A percentile compares a stretch with the other conserved stretches of the same genome.
Conservation (phyloP, 2,113 vertebrate species). For the Hypomesus transpacificus region DNA sequence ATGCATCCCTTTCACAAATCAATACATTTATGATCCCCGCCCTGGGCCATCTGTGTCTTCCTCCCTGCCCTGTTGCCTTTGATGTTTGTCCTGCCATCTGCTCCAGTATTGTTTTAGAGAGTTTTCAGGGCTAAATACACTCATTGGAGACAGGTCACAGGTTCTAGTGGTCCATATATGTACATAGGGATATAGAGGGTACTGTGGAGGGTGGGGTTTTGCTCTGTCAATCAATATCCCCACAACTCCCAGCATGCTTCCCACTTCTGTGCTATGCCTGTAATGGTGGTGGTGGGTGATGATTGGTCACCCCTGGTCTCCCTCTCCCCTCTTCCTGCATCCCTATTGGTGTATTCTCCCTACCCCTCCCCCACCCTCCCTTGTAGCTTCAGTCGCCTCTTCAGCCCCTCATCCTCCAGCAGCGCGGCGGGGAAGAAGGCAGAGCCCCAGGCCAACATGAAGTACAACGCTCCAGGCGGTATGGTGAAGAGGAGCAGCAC, state of each 20-base stretch:
- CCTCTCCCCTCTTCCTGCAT: constrained; percentile 33
- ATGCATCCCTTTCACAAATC: constrained; percentile 24
- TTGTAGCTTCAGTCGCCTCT: constrained; percentile 93
- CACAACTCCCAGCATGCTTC: constrained; percentile 56
- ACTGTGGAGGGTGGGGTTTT: not conserved
- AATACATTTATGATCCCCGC: constrained; percentile 44
- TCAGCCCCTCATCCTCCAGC: constrained; percentile 85
- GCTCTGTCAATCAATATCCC: constrained; percentile 5
- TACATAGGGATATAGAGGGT: no score
- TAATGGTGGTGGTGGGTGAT: constrained; percentile 28
- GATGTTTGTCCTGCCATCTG: not conserved
- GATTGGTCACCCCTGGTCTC: constrained; percentile 9
- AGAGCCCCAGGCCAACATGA: constrained; percentile 83
- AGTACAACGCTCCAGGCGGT: constrained; percentile 82
- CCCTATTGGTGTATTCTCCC: constrained; percentile 36
- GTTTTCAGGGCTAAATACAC: not conserved
- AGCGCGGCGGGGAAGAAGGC: constrained; percentile 79
- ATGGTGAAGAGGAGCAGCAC: constrained; percentile 75
- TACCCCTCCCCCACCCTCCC: constrained; percentile 34
- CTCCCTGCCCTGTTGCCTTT: constrained; percentile 54
- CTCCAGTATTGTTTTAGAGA: not conserved
- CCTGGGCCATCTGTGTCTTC: constrained; percentile 39
- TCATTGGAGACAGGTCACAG: no score
- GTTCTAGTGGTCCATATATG: not conserved
- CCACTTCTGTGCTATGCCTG: constrained; percentile 25